Conservation (phyloP, 2,113 vertebrate genomes). For the Gobiocypris rarus region DNA sequence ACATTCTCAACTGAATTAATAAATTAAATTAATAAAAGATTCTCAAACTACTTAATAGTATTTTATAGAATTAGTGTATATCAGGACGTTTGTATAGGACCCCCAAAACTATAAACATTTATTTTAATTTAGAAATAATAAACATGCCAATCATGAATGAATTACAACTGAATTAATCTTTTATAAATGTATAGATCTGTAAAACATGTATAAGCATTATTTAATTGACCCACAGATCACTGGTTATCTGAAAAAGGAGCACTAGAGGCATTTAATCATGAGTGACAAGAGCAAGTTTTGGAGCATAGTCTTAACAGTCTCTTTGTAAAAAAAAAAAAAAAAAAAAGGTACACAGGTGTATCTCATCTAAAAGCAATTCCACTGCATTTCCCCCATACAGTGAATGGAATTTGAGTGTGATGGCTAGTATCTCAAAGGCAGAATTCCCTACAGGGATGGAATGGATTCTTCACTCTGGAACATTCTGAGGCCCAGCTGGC, state of each 20-base stretch:
- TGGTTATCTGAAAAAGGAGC: background rate
- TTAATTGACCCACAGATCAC: background rate
- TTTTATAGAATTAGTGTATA: no score
- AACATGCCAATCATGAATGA: background rate
- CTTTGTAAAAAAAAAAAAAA: background rate
- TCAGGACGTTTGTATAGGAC: background rate
- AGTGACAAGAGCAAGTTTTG: background rate
- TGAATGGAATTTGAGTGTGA: constrained; percentile 7
- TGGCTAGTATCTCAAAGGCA: background rate
- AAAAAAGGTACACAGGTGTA: background rate
- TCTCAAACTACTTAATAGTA: background rate
- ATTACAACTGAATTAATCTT: background rate
- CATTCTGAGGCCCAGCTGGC: background rate
- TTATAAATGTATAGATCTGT: background rate
- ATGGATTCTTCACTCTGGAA: constrained; percentile 6
- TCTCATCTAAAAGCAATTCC: constrained; percentile 3
- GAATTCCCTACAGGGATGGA: constrained; percentile 28
- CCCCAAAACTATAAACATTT: background rate
- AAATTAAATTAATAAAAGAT: no score
- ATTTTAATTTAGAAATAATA: background rate
- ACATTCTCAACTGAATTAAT: no score
- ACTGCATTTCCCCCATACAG: background rate
- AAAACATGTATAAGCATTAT: background rate
- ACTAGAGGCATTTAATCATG: background rate
- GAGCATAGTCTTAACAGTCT: background rate